Evolutionary conservation across 2,797 vertebrate species (phyloP).

Genomic region (Tangara arthus): DNA sequence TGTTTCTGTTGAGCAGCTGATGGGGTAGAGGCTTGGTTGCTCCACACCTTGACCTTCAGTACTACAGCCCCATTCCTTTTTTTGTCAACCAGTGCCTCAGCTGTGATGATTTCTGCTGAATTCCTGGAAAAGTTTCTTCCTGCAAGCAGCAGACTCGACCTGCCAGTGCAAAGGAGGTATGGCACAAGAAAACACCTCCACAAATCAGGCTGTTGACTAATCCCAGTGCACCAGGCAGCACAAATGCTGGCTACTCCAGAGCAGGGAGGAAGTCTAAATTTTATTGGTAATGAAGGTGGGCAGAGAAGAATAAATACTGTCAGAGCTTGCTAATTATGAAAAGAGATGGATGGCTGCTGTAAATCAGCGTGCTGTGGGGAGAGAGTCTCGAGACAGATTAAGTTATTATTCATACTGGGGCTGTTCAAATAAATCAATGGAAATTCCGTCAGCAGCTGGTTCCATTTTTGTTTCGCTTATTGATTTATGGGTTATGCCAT

Average conservation of each 20-base stretch:
- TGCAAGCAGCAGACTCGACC: not conserved
- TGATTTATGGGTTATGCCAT: slow-evolving; percentile 63
- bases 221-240: not conserved
- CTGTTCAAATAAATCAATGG: slow-evolving; percentile 67
- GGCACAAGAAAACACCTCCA: not conserved
- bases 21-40: not conserved
- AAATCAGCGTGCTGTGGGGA: slow-evolving; percentile 61
- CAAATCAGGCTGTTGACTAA: slow-evolving; percentile 44
- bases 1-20: not conserved
- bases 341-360: slow-evolving; percentile 60
- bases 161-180: not conserved
- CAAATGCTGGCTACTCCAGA: not conserved
- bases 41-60: not conserved
- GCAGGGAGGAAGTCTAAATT: slow-evolving; percentile 40
- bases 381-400: slow-evolving; percentile 61
- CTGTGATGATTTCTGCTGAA: not conserved
- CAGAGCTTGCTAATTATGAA: slow-evolving; percentile 66
- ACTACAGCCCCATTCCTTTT: not conserved
- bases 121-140: not conserved
- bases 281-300: slow-evolving; percentile 54
- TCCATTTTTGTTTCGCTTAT: slow-evolving; percentile 45
- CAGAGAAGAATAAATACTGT: slow-evolving; percentile 70
- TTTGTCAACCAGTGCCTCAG: not conserved
- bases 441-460: slow-evolving; percentile 60
- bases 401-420: slow-evolving; percentile 62